phyloP scores from a whole-genome alignment of 2,888 invertebrate genomes.

The Hirudinaria manillensis region DNA sequence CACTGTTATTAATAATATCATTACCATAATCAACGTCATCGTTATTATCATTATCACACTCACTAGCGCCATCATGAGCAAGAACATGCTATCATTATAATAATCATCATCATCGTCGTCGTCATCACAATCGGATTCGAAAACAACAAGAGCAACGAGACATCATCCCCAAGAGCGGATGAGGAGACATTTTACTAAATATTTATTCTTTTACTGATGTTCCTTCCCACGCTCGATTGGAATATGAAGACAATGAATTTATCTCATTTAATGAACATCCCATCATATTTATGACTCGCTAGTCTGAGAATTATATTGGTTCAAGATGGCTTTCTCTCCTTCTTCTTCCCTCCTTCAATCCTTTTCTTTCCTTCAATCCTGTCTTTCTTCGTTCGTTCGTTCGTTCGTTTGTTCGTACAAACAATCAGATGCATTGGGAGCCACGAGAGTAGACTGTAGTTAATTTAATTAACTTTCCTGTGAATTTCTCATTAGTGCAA shows the following conservation, averaged over 20 bases:
- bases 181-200: not conserved
- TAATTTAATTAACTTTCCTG: too few relatives aligned
- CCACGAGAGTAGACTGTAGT: too few relatives aligned
- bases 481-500: not conserved
- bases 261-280: not conserved
- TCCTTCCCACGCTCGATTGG: slow-evolving; percentile 1
- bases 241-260: not conserved
- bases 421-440: not conserved
- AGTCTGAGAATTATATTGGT: slow-evolving; percentile 6
- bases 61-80: slow-evolving; percentile 30
- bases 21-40: slow-evolving; percentile 35
- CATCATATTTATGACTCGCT: slow-evolving; percentile 11
- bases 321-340: slow-evolving; percentile 2
- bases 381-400: not conserved
- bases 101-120: slow-evolving; percentile 35
- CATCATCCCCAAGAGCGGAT: too few relatives aligned
- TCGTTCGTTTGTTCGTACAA: not conserved
- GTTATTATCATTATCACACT: slow-evolving; percentile 37
- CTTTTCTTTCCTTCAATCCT: slow-evolving; percentile 17
- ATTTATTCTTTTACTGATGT: not conserved
- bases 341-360: not conserved
- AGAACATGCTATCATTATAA: slow-evolving; percentile 16
- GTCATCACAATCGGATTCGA: slow-evolving; percentile 29
- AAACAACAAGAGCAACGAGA: not conserved
- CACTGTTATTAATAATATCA: not conserved